Evolutionary conservation across 2,113 vertebrate genomes (phyloP), one percentile per base, ranked within the genome.

Genomic region (Solea solea): DNA sequence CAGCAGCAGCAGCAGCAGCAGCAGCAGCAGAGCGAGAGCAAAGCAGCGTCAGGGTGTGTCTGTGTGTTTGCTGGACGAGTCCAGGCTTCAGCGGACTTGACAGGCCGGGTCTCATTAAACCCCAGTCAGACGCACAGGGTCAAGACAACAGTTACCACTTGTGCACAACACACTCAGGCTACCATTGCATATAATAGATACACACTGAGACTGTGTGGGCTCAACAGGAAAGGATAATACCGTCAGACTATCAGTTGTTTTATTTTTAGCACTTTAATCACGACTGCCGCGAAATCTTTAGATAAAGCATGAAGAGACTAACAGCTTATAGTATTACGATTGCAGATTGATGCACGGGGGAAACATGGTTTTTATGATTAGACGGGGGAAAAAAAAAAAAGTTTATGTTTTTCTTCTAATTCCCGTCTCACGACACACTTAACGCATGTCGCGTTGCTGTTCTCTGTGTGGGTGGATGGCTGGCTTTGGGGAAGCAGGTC

Each of bases 41-140:
- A 2, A 27, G 65, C 68, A 8, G 66, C 62, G 84, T 76, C 70
- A 53, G 63, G 63, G 66, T 56, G 83, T 75, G 73, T 76, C 84
- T 72, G 84, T 39, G 21, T 21, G 21, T 21, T 21, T 25, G 76
- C 15, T 11, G 79, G 73, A 83, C 61, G 13, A 56, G 81, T 76
- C 80, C 74, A 41, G 76, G 81, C 81, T 74, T 74, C 84, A 68
- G 76, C 39, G 27, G 75, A 74, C 80, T 59, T 90, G 84, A 90
- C 90, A 89, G 80, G 60, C 78, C 39, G 77, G 11, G 77, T 60
- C 89, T 90, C 89, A 90, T 91, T 88, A 92, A 90, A 85, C 75
- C 73, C 61, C 64, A 81, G 40, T 86, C 88, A 87, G 76, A 88
- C 59, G 9, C 84, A 16, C 49, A 77, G 81, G 91, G 87, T 89